These are phyloP conservation scores for Lagorchestes hirsutus DNA, from an alignment of 2,797 vertebrate genomes.

Conservation along the genomic window DNA sequence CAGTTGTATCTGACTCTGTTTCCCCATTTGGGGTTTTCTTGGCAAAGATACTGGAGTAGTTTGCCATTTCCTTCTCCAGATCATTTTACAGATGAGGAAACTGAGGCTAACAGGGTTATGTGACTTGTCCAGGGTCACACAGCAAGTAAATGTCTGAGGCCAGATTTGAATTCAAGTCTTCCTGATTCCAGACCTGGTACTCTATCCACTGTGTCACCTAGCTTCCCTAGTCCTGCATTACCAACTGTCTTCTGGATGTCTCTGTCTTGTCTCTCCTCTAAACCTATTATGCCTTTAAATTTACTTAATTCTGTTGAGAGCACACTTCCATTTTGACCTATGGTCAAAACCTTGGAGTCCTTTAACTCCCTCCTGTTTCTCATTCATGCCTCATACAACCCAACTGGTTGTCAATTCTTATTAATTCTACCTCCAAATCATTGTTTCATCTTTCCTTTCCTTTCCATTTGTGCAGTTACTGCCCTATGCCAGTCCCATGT, in stretches of 20 bases:
- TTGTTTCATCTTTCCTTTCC: neutral
- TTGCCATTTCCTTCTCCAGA: neutral
- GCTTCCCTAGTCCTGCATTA: neutral
- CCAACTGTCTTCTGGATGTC: neutral
- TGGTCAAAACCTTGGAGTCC: neutral
- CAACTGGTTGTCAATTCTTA: neutral
- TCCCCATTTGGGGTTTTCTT: neutral
- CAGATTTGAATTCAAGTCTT: neutral
- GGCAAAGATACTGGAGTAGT: neutral
- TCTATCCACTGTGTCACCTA: neutral
- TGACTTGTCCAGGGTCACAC: neutral
- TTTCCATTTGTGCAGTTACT: neutral
- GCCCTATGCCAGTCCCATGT: neutral
- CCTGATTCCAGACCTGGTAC: neutral
- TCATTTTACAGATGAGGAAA: neutral
- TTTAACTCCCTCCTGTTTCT: neutral
- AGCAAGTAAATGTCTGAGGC: neutral
- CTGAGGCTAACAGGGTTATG: neutral
- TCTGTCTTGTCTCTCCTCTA: neutral
- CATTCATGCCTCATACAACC: neutral
- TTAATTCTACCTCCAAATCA: neutral
- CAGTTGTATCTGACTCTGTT: neutral
- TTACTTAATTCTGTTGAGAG: neutral
- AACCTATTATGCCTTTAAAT: neutral
- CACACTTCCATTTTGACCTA: neutral